Evolutionary conservation across 2,888 invertebrate genomes (phyloP).

Genomic region (Agonopterix subpropinquella): DNA sequence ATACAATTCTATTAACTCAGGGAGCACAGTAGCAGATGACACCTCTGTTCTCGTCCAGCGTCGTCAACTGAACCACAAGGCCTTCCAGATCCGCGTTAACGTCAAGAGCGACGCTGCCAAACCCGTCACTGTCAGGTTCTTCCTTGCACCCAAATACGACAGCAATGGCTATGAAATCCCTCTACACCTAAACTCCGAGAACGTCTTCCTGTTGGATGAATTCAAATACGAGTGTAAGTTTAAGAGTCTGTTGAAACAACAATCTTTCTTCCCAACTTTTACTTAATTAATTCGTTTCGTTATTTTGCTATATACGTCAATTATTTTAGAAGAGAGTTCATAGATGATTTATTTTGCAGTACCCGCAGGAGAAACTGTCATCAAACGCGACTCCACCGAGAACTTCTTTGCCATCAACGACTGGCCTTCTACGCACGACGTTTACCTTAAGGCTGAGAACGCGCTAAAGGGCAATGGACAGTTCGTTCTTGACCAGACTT

Average conservation of each 20-base stretch:
- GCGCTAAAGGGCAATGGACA: slow-evolving; percentile 61
- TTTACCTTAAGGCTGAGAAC: slow-evolving; percentile 62
- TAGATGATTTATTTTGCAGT: slow-evolving; percentile 27
- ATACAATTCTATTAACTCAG: slow-evolving; percentile 19
- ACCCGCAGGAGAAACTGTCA: slow-evolving; percentile 61
- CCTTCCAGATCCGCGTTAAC: slow-evolving; percentile 78
- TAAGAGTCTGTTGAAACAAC: not conserved
- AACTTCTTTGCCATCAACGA: slow-evolving; percentile 75
- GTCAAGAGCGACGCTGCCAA: slow-evolving; percentile 73
- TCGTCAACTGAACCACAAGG: slow-evolving; percentile 79
- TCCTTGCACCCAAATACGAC: slow-evolving; percentile 82
- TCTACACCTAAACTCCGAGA: slow-evolving; percentile 68
- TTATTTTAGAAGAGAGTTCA: not conserved
- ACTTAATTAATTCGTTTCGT: too few relatives aligned
- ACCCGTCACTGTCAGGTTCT: slow-evolving; percentile 76
- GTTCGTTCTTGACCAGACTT: slow-evolving; percentile 57
- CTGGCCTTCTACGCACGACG: slow-evolving; percentile 50
- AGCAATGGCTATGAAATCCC: slow-evolving; percentile 68
- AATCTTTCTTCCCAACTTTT: too few relatives aligned
- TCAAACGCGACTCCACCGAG: slow-evolving; percentile 75
- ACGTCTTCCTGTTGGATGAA: slow-evolving; percentile 68
- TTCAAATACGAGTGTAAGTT: slow-evolving; percentile 66
- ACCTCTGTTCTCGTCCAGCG: slow-evolving; percentile 76
- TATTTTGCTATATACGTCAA: too few relatives aligned
- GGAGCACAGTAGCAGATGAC: slow-evolving; percentile 38